These are phyloP conservation scores for Bursaphelenchus mucronatus DNA, from an alignment of 1,140 invertebrate genomes.

Conservation along the genomic window DNA sequence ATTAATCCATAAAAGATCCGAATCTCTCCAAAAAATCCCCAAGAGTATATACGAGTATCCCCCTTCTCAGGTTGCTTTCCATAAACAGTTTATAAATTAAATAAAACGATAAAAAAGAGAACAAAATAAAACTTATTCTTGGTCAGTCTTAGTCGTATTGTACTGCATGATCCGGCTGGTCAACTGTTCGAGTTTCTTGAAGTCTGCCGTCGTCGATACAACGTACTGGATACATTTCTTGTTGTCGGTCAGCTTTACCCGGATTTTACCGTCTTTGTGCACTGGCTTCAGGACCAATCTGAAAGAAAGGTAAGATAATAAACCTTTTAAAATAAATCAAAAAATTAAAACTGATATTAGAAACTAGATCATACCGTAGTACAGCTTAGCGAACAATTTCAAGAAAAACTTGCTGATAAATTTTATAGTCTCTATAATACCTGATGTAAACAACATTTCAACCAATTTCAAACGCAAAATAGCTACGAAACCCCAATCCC, in stretches of 20 bases:
- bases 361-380: too few relatives aligned
- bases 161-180: conserved; percentile 15
- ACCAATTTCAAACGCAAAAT: too few relatives aligned
- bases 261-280: conserved; percentile 10
- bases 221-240: conserved; percentile 9
- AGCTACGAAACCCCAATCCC: too few relatives aligned
- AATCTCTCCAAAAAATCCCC: conserved; percentile 1
- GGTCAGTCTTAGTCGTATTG: background rate
- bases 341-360: background rate
- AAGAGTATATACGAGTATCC: background rate
- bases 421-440: too few relatives aligned
- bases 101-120: too few relatives aligned
- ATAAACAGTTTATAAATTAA: background rate
- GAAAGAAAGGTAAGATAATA: background rate
- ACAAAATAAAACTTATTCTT: background rate
- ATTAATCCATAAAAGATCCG: conserved; percentile 30
- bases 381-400: too few relatives aligned
- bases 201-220: conserved; percentile 1
- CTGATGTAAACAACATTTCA: too few relatives aligned
- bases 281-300: conserved; percentile 7
- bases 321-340: background rate
- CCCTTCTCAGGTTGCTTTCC: background rate
- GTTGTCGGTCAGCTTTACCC: conserved; percentile 1
- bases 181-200: conserved; percentile 16
- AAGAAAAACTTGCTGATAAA: too few relatives aligned